Conservation (phyloP, 2,113 vertebrate species). For the Lagopus muta region DNA sequence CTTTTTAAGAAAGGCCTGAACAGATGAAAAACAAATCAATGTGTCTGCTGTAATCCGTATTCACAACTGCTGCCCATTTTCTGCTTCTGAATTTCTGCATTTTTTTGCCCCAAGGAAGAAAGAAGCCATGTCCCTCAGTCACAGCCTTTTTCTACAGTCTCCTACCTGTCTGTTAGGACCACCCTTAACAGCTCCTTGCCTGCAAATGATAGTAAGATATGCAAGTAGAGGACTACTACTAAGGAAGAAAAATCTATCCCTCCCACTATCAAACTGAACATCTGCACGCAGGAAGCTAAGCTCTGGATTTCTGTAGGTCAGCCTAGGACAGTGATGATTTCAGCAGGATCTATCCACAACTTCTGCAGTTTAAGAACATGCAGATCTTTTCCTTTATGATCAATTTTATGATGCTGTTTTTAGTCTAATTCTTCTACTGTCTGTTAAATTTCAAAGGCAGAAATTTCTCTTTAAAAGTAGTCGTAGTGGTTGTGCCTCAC, state of each 20-base stretch:
- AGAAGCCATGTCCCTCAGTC: not conserved
- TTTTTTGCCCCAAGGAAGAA: not conserved
- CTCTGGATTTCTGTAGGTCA: not conserved
- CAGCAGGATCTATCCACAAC: not conserved
- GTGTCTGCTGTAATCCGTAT: not conserved
- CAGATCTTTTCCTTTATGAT: not conserved
- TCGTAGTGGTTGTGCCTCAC: not conserved
- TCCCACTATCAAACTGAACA: not conserved
- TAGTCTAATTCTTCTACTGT: not conserved
- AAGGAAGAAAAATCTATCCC: not conserved
- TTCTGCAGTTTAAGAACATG: not conserved
- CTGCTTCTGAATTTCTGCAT: not conserved
- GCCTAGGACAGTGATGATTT: not conserved
- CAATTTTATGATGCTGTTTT: not conserved
- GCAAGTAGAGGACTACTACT: not conserved
- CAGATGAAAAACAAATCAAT: not conserved
- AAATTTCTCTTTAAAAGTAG: not conserved
- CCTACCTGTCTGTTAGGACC: not conserved
- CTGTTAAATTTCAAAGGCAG: not conserved
- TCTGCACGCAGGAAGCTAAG: not conserved
- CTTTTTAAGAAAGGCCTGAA: not conserved
- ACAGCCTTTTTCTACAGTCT: not conserved
- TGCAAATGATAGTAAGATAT: not conserved
- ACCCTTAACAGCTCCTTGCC: not conserved
- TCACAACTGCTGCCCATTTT: not conserved